phyloP scores from a whole-genome alignment of 64 coral and sea anemone genomes.

The Actinia tenebrosa region DNA sequence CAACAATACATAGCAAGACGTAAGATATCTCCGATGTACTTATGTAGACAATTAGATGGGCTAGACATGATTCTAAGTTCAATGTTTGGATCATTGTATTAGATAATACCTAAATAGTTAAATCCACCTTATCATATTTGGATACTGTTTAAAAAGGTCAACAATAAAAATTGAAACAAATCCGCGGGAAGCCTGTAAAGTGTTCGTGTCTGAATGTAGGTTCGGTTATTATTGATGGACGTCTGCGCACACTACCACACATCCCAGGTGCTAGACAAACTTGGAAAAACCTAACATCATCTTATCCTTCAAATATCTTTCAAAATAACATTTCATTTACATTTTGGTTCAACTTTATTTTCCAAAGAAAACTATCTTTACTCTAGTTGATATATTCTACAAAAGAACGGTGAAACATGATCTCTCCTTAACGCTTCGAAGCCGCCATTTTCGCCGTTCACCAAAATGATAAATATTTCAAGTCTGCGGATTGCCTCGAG shows the following conservation, averaged over 20 bases:
- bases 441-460: constrained; percentile 63
- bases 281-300: background rate
- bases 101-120: constrained; percentile 31
- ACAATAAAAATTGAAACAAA: constrained; percentile 33
- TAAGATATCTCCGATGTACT: background rate
- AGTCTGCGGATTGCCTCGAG: constrained; percentile 44
- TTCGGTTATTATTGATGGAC: background rate
- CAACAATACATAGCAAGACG: background rate
- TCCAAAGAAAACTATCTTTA: background rate
- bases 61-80: constrained; percentile 6
- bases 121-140: constrained; percentile 10
- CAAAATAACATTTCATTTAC: background rate
- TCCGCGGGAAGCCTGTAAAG: constrained; percentile 25
- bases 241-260: background rate
- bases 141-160: constrained; percentile 20
- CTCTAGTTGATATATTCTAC: background rate
- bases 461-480: constrained; percentile 70
- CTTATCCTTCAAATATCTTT: background rate
- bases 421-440: constrained; percentile 37
- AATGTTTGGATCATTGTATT: constrained; percentile 19
- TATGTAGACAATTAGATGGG: constrained; percentile 8
- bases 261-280: constrained; percentile 5
- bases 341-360: background rate
- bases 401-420: constrained; percentile 34
- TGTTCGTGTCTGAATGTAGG: constrained; percentile 5